phyloP scores from a whole-genome alignment of 2,113 vertebrate genomes.

The Steatornis caripensis region DNA sequence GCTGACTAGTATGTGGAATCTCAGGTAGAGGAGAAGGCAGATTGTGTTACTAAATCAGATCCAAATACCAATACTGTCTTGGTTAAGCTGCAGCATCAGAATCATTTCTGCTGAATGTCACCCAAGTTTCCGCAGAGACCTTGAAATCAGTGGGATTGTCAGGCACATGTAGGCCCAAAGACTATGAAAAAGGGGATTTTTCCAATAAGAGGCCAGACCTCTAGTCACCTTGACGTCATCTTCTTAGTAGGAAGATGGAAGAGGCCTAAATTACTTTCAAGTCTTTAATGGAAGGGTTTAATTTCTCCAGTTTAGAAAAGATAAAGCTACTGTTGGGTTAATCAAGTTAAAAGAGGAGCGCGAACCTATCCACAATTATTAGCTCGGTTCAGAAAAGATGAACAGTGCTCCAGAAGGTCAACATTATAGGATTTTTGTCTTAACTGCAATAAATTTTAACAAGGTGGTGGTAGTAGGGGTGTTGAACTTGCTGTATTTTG shows the following conservation, averaged over 20 bases:
- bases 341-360: not conserved
- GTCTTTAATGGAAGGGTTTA: not conserved
- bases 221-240: not conserved
- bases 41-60: slow-evolving; percentile 11
- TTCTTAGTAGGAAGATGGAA: not conserved
- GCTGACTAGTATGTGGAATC: slow-evolving; percentile 1
- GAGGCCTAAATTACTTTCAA: not conserved
- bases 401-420: not conserved
- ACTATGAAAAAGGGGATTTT: not conserved
- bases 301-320: not conserved
- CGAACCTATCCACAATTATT: not conserved
- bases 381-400: not conserved
- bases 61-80: not conserved
- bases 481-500: not conserved
- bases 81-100: not conserved
- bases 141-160: not conserved
- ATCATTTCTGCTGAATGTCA: not conserved
- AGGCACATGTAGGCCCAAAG: not conserved
- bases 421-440: not conserved
- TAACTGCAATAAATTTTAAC: not conserved
- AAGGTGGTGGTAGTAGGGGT: not conserved
- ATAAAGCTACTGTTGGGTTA: not conserved
- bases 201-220: not conserved
- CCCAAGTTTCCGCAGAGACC: not conserved
- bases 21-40: not conserved